Base-by-base conservation (phyloP, 2,888 invertebrate species). In the Synergus itoensis region DNA sequence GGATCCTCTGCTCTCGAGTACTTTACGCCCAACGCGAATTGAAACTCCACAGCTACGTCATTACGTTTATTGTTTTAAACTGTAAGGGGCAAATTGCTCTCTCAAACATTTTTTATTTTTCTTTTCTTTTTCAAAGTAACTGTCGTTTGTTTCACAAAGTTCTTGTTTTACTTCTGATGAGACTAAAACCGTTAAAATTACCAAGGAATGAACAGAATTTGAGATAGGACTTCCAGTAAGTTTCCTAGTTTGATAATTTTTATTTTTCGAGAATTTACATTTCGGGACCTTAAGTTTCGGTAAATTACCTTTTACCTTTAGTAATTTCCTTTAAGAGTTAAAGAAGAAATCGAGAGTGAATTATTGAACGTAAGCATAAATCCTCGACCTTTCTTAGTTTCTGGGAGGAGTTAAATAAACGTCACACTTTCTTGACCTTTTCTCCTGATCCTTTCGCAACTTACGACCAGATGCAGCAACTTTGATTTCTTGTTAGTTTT, bases 1-100 rank as follows among this genome's bases (percentile, higher is more conserved):
- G 84, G 81, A 81, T 79, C 84, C 82, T 80, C 81, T 82, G 36
- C 79, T 80, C 84, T 81, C 81, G 79, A 80, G 81, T 82, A 81
- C 84, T 84, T 82, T 80, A 80, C 81, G 81, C 80, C 81, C 82
- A 79, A 75, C 82, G 81, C 73, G 77, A 77, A 45, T 57, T 73
- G 53, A 73, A 73, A 73, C 53, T 53, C 53, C 73, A 36, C 53
- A 53, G 48, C 73, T 73, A 57, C 53, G 73, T 73, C 53, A 73
- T 73, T 73, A 73, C 69, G 69, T 69, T 69, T 69, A 69, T 69
- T 69, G 69, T 69, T 69, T 69, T 48, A 69, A 69, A 69, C 69
- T 69, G 48, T 69, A 69, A 69, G 45, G 48, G 69, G 69, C 48
- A 48, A 69, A 69, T 69, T 69, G 69, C 48, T 69, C 69, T 69